A percentile compares a stretch with the other conserved stretches of the same genome.
These are phyloP conservation scores for Pangasius sanitwongsei DNA, from an alignment of 2,797 vertebrate species.

Conservation along the genomic window DNA sequence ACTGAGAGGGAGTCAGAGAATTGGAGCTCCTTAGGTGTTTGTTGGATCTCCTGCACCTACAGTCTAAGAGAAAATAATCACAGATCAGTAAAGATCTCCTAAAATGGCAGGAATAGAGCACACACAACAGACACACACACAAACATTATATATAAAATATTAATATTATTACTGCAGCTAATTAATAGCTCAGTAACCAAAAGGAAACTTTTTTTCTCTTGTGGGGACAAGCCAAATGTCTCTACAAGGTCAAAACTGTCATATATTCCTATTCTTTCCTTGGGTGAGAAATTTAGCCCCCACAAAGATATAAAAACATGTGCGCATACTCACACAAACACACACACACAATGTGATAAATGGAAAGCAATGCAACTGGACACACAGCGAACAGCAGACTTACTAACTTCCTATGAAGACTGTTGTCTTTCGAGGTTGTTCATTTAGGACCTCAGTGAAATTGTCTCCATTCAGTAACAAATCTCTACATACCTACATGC, in stretches of 20 bases:
- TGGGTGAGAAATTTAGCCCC: too few species aligned
- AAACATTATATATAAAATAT: not conserved
- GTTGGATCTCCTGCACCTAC: constrained; percentile 23
- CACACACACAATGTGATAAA: not conserved
- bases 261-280: too few species aligned
- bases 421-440: not conserved
- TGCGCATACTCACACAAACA: not conserved
- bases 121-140: not conserved
- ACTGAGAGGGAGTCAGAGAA: not conserved
- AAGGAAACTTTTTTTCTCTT: too few species aligned
- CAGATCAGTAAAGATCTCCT: not conserved
- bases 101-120: not conserved
- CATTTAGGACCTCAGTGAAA: too few species aligned
- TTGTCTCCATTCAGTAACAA: not conserved
- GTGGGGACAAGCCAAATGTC: too few species aligned
- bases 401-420: constrained; percentile 1
- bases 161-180: too few species aligned
- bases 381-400: not conserved
- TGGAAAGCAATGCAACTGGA: not conserved
- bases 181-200: too few species aligned
- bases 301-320: too few species aligned
- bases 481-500: not conserved
- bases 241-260: too few species aligned
- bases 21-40: constrained; percentile 46
- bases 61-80: not conserved